Base-by-base conservation (phyloP, 2,113 vertebrate species). In the Etheostoma cragini region DNA sequence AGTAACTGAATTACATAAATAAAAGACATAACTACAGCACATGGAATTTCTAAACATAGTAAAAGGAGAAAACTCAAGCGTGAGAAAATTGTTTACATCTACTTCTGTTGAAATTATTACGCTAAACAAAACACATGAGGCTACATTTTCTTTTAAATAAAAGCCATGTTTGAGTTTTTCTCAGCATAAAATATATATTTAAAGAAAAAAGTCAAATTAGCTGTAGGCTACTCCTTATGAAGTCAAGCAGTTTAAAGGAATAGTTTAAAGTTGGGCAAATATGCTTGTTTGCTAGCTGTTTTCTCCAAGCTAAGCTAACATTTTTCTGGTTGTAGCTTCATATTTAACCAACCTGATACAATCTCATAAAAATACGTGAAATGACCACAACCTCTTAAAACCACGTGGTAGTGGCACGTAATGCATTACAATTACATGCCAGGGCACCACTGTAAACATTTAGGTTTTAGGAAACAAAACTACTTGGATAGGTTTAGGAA, bases 1-100 rank as follows among this genome's bases (percentile, higher is more conserved):
- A 84, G 30, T 72, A 85, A 84, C 19, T 68, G 63, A 87, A 45
- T 83, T 67, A 89, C 69, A 83, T 85, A 88, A 89, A 92, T 85
- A 87, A 82, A 81, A 85, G 45, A 58, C 87, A 85, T 63, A 50
- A 74, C n/a, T 42, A 58, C 54, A 58, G 74, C 52, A 90, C 0
- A 62, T 56, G 74, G 58, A 72, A 70, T 53, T 56, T 69, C 38
- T 30, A 26, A 78, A 75, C 11, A 46, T 33, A 15, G 52, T 68
- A 63, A 76, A 57, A 75, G 11, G 50, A 45, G 4, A 69, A 58
- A 60, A 53, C 21, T 35, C 7, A 12, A 82, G 42, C 2, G 19
- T 15, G 24, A 84, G 6, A 66, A 26, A 10, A 42, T 14, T 8
- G 17, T 21, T 33, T 17, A 19, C 21, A 21, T 52, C 50, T 68